phyloP scores from a whole-genome alignment of 2,797 vertebrate genomes.

The Iguana delicatissima region DNA sequence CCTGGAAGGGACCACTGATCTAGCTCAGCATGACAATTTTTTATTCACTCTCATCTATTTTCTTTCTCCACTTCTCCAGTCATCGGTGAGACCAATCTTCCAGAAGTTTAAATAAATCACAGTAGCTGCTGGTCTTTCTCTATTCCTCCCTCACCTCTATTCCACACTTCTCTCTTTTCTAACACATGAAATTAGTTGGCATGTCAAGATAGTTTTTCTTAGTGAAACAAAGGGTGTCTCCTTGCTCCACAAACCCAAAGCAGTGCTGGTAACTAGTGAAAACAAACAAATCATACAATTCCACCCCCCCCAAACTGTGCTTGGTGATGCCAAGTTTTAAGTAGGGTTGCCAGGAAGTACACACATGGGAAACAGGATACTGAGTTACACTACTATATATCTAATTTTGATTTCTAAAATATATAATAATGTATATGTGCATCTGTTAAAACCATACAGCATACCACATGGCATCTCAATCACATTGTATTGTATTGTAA shows the following conservation, averaged over 20 bases:
- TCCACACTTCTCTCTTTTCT: not conserved
- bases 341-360: not conserved
- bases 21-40: not conserved
- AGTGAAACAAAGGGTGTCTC: slow-evolving; percentile 49
- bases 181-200: not conserved
- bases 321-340: not conserved
- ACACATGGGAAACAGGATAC: not conserved
- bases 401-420: slow-evolving; percentile 8
- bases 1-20: not conserved
- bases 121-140: not conserved
- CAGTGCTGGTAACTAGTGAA: slow-evolving; percentile 59
- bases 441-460: slow-evolving; percentile 16
- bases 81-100: not conserved
- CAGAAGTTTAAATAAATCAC: slow-evolving; percentile 20
- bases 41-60: slow-evolving; percentile 11
- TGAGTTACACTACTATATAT: not conserved
- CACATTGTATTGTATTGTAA: not conserved
- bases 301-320: not conserved
- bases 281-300: slow-evolving; percentile 9
- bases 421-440: not conserved
- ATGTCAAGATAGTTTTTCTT: slow-evolving; percentile 39
- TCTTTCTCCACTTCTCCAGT: slow-evolving; percentile 13
- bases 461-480: slow-evolving; percentile 16
- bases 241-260: slow-evolving; percentile 67
- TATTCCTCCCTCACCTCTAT: not conserved